Percentiles rank a stretch among this genome's conserved stretches.
Evolutionary conservation across 2,113 vertebrate species (phyloP).

Genomic region (Apus apus): DNA sequence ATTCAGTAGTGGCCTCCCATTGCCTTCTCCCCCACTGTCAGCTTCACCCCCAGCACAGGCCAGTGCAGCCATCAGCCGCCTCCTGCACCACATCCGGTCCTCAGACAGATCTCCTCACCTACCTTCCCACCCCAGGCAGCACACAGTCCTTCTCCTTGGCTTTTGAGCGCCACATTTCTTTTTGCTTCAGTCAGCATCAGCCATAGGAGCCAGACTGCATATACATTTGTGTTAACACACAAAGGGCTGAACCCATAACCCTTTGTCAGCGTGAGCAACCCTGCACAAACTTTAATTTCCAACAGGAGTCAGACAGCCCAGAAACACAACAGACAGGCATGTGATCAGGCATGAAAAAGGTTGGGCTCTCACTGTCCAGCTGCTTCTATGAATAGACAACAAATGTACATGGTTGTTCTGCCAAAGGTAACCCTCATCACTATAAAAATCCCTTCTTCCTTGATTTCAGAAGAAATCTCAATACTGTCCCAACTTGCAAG

Average conservation of each 20-base stretch:
- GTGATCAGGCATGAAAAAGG: background rate
- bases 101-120: background rate
- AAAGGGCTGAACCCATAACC: background rate
- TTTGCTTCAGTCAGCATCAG: background rate
- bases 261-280: background rate
- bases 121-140: background rate
- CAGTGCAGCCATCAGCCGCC: background rate
- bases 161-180: background rate
- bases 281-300: background rate
- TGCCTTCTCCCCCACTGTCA: background rate
- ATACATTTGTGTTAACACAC: accelerated
- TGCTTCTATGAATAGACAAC: background rate
- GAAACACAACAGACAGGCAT: background rate
- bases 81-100: too few relatives aligned
- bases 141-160: background rate
- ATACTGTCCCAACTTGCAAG: background rate
- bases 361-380: background rate
- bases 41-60: background rate
- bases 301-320: background rate
- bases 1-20: background rate
- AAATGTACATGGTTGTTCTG: background rate
- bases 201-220: background rate
- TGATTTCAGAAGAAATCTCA: background rate
- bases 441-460: background rate
- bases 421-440: background rate